Conservation (phyloP, 2,888 invertebrate species). For the Coleophora deauratella region DNA sequence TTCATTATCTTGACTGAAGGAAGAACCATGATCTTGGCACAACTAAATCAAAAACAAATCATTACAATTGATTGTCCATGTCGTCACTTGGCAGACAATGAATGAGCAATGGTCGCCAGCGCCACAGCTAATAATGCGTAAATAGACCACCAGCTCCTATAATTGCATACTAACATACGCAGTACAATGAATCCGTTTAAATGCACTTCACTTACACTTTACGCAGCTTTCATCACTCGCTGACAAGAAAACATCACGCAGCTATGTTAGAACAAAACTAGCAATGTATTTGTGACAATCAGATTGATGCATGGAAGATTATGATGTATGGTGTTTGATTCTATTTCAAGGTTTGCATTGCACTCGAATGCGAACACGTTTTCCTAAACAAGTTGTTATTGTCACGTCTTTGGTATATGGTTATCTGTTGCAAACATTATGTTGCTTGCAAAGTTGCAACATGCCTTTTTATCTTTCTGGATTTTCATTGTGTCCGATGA, state of each 20-base stretch:
- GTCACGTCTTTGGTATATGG: too few species aligned
- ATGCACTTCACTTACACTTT: slow-evolving; percentile 1
- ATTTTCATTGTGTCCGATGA: too few species aligned
- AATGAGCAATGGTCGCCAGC: background rate
- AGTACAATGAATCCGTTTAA: background rate
- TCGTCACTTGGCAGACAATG: background rate
- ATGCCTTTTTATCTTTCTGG: too few species aligned
- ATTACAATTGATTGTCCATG: background rate
- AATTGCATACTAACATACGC: background rate
- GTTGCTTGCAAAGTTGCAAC: too few species aligned
- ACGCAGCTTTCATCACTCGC: slow-evolving; percentile 9
- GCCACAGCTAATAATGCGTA: background rate
- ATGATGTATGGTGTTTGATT: slow-evolving; percentile 1
- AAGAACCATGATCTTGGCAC: too few species aligned
- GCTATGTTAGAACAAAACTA: slow-evolving; percentile 18
- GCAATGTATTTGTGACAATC: slow-evolving; percentile 28
- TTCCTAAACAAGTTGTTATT: too few species aligned
- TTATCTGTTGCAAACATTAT: too few species aligned
- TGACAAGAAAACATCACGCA: slow-evolving; percentile 13
- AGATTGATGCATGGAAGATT: background rate
- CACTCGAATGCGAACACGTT: background rate
- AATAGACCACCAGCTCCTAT: background rate
- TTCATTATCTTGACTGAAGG: too few species aligned
- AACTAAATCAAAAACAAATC: too few species aligned
- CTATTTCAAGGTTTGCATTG: slow-evolving; percentile 3